These are phyloP conservation scores for Halictus quadricinctus DNA, from an alignment of 2,888 invertebrate genomes.

Conservation along the genomic window DNA sequence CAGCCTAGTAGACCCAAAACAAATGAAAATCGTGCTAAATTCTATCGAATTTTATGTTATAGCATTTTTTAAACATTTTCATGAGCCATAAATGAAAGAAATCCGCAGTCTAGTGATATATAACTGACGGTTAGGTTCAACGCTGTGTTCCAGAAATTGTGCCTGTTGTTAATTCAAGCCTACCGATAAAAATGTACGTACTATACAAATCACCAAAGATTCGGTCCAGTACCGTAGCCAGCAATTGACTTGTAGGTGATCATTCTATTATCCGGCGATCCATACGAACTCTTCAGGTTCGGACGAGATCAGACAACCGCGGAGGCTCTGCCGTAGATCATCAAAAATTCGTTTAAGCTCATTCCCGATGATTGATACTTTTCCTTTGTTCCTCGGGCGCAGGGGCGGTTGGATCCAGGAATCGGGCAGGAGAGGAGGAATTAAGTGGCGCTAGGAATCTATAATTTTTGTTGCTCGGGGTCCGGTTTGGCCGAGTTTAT, in stretches of 20 bases:
- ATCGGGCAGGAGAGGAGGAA: constrained; percentile 11
- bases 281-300: not conserved
- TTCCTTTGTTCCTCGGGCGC: not conserved
- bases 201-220: not conserved
- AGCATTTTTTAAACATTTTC: too few relatives aligned
- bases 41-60: too few relatives aligned
- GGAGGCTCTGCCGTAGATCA: not conserved
- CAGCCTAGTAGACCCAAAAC: too few relatives aligned
- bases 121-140: too few relatives aligned
- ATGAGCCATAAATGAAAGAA: too few relatives aligned
- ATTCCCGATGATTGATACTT: not conserved
- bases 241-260: not conserved
- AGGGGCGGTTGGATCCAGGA: not conserved
- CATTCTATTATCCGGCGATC: not conserved
- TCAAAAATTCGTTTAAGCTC: not conserved
- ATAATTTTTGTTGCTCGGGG: constrained; percentile 49
- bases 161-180: too few relatives aligned
- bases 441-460: constrained; percentile 61
- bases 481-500: not conserved
- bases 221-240: not conserved
- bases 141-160: too few relatives aligned
- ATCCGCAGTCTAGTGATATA: too few relatives aligned
- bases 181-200: too few relatives aligned
- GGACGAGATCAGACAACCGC: not conserved
- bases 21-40: too few relatives aligned